phyloP scores from a whole-genome alignment of 1,140 invertebrate species.

The Thaumatotibia leucotreta region DNA sequence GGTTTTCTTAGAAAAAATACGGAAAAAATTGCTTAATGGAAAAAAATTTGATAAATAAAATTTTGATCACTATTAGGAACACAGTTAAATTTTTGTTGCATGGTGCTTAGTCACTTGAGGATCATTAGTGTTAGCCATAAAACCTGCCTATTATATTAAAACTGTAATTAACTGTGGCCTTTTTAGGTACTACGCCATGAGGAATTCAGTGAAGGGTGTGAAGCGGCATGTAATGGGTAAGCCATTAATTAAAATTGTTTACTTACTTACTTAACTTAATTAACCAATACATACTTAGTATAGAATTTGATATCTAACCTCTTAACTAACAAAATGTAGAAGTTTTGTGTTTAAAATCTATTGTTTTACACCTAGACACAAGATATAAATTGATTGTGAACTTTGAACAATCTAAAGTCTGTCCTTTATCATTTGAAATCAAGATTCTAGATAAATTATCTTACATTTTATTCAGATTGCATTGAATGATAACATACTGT shows the following conservation, averaged over 20 bases:
- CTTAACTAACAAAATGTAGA: no score
- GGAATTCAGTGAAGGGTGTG: conserved; percentile 97
- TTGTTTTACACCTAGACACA: no score
- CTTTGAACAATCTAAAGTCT: not conserved
- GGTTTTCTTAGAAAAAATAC: no score
- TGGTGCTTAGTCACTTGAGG: not conserved
- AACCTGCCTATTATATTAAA: not conserved
- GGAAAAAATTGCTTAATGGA: no score
- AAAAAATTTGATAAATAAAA: no score
- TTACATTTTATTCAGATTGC: not conserved
- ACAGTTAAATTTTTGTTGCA: no score
- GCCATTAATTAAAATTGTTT: conserved; percentile 27
- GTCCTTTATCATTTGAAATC: not conserved
- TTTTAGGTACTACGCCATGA: conserved; percentile 94
- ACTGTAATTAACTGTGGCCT: conserved; percentile 13
- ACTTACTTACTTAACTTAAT: not conserved
- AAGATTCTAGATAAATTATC: not conserved
- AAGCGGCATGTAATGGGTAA: conserved; percentile 97
- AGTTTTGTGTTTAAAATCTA: no score
- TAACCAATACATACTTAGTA: no score
- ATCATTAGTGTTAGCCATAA: not conserved
- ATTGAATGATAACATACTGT: not conserved
- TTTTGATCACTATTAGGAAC: no score
- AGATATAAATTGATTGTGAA: not conserved
- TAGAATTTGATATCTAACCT: conserved; percentile 23